phyloP scores from a whole-genome alignment of 2,888 invertebrate species.

The Drosophila mimica region DNA sequence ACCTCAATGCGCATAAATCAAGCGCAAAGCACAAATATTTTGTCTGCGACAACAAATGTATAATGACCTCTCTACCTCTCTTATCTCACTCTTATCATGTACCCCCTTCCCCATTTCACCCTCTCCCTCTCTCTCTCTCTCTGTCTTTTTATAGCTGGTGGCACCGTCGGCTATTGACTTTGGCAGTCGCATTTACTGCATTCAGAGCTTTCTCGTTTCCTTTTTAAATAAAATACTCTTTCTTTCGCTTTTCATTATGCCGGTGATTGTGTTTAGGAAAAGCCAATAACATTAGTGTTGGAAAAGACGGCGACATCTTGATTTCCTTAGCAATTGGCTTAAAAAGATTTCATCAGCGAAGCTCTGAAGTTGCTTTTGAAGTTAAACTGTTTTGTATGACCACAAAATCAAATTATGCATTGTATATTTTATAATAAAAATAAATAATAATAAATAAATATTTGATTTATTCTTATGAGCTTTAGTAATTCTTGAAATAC shows the following conservation, averaged over 20 bases:
- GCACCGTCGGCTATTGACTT: constrained; percentile 24
- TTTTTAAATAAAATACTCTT: constrained; percentile 42
- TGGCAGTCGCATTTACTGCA: constrained; percentile 46
- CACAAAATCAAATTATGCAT: neutral
- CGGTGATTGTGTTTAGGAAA: constrained; percentile 1
- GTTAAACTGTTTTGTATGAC: neutral
- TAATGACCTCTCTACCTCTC: constrained; percentile 63
- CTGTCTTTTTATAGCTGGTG: constrained; percentile 4
- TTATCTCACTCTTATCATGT: constrained; percentile 17
- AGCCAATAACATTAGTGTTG: neutral
- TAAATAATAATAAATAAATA: too few species aligned
- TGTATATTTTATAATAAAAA: too few species aligned
- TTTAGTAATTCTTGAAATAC: neutral
- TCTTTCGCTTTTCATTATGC: constrained; percentile 5
- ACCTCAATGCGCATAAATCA: constrained; percentile 72
- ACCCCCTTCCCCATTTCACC: neutral
- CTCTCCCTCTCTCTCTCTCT: neutral
- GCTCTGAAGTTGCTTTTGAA: neutral
- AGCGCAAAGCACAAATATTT: constrained; percentile 77
- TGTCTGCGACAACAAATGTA: constrained; percentile 76
- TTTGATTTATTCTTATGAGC: too few species aligned
- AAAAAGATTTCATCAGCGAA: neutral
- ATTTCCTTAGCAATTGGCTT: constrained; percentile 3
- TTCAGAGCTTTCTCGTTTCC: constrained; percentile 37
- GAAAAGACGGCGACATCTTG: neutral